Evolutionary conservation across 2,888 invertebrate species (phyloP), one percentile per base, ranked within the genome.

Genomic region (Molanna angustata): DNA sequence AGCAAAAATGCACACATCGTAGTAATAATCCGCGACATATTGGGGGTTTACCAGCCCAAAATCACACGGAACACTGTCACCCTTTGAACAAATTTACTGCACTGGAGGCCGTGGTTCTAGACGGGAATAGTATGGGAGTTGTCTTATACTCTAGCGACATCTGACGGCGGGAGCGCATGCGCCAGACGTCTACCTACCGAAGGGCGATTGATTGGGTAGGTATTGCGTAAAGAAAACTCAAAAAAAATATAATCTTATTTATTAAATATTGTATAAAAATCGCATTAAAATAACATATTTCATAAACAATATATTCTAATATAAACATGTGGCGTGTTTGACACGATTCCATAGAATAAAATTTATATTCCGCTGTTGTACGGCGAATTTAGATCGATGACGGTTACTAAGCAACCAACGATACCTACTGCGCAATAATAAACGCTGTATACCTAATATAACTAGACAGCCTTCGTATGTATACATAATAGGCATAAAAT

Each of bases 21-120:
- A 71, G 79, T 74, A 72, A 79, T 76, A 73, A 76, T 77, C 70
- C 77, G 80, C 80, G 79, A 73, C 80, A 81, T 81, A 70, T 70
- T 78, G 69, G 76, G 76, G 50, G 55, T 48, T 51, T 48, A 55
- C 55, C 55, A 51, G 51, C 48, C 55, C 51, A 51, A 44, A 33
- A 35, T 19, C 43, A 48, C 55, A 51, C 51, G 48, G 16, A 21
- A 51, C 55, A 51, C 55, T 55, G 48, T 51, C 55, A 55, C 54
- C 44, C 46, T 49, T 32, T 33, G 35, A 31, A 55, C 21, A 41
- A 44, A 47, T 41, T 51, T 35, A 51, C 51, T 51, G 55, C 51
- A 55, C 55, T 51, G 51, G 43, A 42, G 37, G 51, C 41, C 54
- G 50, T 46, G 47, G 54, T 39, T 37, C 32, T 35, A 54, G 54